Percentiles rank a stretch among this genome's conserved stretches.
These are phyloP conservation scores for Ricordea florida DNA, from an alignment of 92 coral and sea anemone species.

Conservation along the genomic window DNA sequence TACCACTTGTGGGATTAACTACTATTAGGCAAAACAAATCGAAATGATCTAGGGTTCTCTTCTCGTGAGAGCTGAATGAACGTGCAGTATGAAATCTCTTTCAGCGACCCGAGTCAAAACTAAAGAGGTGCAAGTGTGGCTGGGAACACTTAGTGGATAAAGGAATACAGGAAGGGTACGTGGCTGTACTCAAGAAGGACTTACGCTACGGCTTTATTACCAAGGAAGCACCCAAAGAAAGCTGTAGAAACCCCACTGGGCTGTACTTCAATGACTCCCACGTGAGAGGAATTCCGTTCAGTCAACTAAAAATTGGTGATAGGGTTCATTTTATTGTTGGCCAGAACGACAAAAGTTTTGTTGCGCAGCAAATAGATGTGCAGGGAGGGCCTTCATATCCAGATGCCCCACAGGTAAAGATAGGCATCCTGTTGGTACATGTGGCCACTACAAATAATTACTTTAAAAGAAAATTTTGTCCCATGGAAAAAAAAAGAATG, in stretches of 20 bases:
- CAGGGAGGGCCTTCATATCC: not conserved
- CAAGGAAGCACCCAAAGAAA: not conserved
- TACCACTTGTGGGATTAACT: not conserved
- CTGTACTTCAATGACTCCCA: constrained; percentile 20
- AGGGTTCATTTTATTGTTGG: constrained; percentile 33
- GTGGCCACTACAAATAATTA: too few species aligned
- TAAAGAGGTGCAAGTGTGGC: constrained; percentile 6
- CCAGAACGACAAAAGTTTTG: constrained; percentile 4
- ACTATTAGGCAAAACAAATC: too few species aligned
- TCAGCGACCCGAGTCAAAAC: constrained; percentile 9
- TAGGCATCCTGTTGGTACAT: too few species aligned
- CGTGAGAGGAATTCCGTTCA: constrained; percentile 4
- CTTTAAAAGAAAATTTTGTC: too few species aligned
- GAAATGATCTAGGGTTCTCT: too few species aligned
- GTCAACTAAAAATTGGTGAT: constrained; percentile 29
- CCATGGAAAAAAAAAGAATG: too few species aligned
- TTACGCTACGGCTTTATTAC: constrained; percentile 36
- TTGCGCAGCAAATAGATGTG: constrained; percentile 18
- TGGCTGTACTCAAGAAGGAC: not conserved
- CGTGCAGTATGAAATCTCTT: too few species aligned
- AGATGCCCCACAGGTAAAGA: constrained; percentile 11
- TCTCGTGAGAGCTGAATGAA: too few species aligned
- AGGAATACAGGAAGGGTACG: constrained; percentile 55
- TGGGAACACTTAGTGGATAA: constrained; percentile 41
- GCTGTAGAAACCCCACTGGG: not conserved